Base-by-base conservation (phyloP, 2,113 vertebrate genomes). In the Orthonyx spaldingii region DNA sequence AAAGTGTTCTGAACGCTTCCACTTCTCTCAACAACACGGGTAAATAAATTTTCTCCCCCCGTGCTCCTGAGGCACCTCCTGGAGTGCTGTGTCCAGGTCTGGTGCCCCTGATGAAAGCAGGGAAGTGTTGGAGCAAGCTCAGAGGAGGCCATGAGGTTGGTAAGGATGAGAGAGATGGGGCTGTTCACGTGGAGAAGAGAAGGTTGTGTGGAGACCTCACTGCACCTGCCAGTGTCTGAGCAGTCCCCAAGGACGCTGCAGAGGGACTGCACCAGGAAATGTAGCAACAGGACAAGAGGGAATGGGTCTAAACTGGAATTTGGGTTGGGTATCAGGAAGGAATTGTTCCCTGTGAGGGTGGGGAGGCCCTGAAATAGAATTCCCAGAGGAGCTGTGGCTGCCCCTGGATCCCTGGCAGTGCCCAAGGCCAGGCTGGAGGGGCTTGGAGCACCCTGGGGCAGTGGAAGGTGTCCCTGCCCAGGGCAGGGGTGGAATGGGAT, bases 31-130 rank as follows among this genome's bases (percentile, higher is more conserved):
- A 47, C 21, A 19, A 35, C 0, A 1, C 3, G 59, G 82, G 20
- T 5, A 1, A 13, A 22, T 5, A 1, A 13, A 11, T 39, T 10
- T 24, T 4, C 16, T 52, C 5, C 16, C 10, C 6, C 22, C 22
- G 26, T 12, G 42, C 14, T 49, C 30, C 37, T 3, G 32, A 19
- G 42, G 50, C 11, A 7, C 6, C 37, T 52, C 27, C 77, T 37
- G 60, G 17, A 9, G 33, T 1, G 10, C 42, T 18, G 26, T 7
- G 42, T 3, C 13, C 57, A 10, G 75, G 4, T 10, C 41, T 71
- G 65, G 35, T 30, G 49, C 2, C 17, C 26, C 8, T 35, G 9
- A 15, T 2, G 22, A 16, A 2, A 16, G 26, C 2, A 44, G 52
- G 33, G 59, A 57, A 20, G 12, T 22, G 42, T 2, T 42, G 59